Evolutionary conservation across 1,140 invertebrate species (phyloP), one percentile per base, ranked within the genome.

Genomic region (Zaprionus ghesquierei): DNA sequence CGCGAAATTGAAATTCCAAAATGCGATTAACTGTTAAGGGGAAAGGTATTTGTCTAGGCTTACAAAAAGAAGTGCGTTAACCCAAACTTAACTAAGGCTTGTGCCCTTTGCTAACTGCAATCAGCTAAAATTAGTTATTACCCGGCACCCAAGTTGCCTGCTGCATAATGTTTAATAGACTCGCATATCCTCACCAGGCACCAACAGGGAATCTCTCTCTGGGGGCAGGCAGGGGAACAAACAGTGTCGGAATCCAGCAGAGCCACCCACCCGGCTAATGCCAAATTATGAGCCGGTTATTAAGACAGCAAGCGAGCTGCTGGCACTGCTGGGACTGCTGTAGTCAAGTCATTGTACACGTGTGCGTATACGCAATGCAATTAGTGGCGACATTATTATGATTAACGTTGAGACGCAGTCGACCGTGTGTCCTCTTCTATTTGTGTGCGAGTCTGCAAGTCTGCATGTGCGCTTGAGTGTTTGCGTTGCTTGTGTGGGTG

Each of bases 341-440:
- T 71, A 59, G 62, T 66, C 62, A 56, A 75, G 58, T 77, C 66
- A 51, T 38, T 64, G 75, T 82, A 87, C 75, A 86, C 82, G 82
- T 81, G 82, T 87, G 78, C 82, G 82, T 87, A 74, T 87, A 86
- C 82, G 79, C 82, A 86, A 77, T 82, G 82, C 82, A 86, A 86
- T 86, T 87, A 86, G 79, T 79, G 82, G 79, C 66, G 79, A 87
- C 82, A 87, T 81, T 86, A 87, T 86, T 81, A 86, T 86, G 82
- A 86, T 81, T 87, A 86, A 86, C 75, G 82, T 63, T 56, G 56
- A 59, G 62, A 41, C 56, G 63, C 56, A 70, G 55, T 78, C 41
- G 68, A 64, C 62, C 50, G 35, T 59, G 58, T 6, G 44, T 31
- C 10, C 18, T 35, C 55, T 41, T 25, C 12, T 46, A 12, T 50